A percentile compares a stretch with the other conserved stretches of the same genome.
phyloP scores from a whole-genome alignment of 2,113 vertebrate species.

The Zosterops borbonicus region DNA sequence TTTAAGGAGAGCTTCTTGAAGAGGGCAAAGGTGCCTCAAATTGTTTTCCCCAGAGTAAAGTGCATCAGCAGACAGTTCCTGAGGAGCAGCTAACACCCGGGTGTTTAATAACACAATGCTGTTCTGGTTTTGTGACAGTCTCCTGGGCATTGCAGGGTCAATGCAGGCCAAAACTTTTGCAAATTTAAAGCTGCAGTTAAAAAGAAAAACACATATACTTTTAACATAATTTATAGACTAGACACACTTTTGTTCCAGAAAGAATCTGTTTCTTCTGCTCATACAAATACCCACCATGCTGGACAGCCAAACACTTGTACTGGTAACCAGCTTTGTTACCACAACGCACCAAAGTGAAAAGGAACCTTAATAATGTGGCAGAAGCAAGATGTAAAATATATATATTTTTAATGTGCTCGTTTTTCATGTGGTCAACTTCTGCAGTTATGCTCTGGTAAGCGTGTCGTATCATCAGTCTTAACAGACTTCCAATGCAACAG shows the following conservation, averaged over 20 bases:
- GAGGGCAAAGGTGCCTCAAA: background rate
- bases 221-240: background rate
- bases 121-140: background rate
- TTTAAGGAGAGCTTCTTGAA: background rate
- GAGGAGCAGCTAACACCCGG: background rate
- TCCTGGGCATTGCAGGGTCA: background rate
- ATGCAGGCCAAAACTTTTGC: background rate
- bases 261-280: background rate
- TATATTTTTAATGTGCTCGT: background rate
- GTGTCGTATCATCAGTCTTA: background rate
- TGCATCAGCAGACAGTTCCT: background rate
- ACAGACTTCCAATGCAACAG: slow-evolving; percentile 26
- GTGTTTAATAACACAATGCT: background rate
- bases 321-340: background rate
- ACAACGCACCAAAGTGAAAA: background rate
- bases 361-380: background rate
- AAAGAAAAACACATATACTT: background rate
- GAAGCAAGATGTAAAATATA: background rate
- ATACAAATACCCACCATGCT: background rate
- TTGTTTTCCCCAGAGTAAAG: background rate
- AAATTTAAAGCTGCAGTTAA: background rate
- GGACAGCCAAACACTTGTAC: background rate
- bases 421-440: slow-evolving; percentile 14
- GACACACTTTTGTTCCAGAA: background rate
- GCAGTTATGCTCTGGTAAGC: background rate